These are phyloP conservation scores for Phengaris arion DNA, from an alignment of 2,888 invertebrate genomes.

Conservation along the genomic window DNA sequence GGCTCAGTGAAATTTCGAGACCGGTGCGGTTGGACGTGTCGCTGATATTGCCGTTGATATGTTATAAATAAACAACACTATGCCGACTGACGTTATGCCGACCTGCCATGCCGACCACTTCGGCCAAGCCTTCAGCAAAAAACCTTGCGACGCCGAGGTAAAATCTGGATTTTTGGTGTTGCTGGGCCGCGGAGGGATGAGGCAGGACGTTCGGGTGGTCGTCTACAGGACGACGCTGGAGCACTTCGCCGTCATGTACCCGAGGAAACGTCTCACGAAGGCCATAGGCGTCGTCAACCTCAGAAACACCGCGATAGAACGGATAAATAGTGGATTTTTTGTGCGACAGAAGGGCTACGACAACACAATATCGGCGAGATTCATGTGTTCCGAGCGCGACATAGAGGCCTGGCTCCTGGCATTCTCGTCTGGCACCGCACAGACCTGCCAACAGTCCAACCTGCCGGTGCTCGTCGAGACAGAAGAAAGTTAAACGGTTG, in stretches of 20 bases:
- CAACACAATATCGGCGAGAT: constrained; percentile 79
- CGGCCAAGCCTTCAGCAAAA: constrained; percentile 57
- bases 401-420: constrained; percentile 81
- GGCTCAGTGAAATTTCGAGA: constrained; percentile 50
- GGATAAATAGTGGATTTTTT: constrained; percentile 75
- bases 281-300: constrained; percentile 82
- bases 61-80: constrained; percentile 54
- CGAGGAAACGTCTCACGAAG: constrained; percentile 81
- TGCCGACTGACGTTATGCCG: constrained; percentile 66
- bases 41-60: constrained; percentile 34
- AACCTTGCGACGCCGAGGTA: constrained; percentile 75
- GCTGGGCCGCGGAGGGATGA: constrained; percentile 77
- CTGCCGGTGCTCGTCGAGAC: constrained; percentile 82
- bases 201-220: constrained; percentile 81
- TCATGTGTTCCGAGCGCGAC: constrained; percentile 79
- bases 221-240: constrained; percentile 82
- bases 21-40: constrained; percentile 42
- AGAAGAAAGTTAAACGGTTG: constrained; percentile 68
- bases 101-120: constrained; percentile 59
- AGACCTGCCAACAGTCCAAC: constrained; percentile 70
- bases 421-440: constrained; percentile 71
- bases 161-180: constrained; percentile 82
- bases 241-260: constrained; percentile 83
- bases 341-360: constrained; percentile 83
- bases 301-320: constrained; percentile 79